phyloP scores from a whole-genome alignment of 2,888 invertebrate species.

The Ophraella communa region DNA sequence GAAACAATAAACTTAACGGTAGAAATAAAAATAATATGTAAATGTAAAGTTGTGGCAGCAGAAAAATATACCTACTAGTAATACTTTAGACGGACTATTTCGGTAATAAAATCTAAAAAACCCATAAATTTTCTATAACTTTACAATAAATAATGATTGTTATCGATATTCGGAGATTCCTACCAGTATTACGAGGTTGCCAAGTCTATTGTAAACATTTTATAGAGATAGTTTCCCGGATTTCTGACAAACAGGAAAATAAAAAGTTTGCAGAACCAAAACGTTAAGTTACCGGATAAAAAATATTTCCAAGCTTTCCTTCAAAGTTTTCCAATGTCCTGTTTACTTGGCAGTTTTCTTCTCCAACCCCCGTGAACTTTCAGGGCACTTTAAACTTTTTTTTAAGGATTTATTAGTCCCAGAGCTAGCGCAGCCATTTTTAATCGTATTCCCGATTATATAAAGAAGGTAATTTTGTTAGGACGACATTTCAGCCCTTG shows the following conservation, averaged over 20 bases:
- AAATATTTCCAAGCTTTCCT: constrained; percentile 37
- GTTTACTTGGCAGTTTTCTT: constrained; percentile 32
- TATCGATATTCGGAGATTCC: constrained; percentile 42
- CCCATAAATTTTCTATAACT: constrained; percentile 44
- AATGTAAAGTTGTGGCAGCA: not conserved
- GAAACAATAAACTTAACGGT: not conserved
- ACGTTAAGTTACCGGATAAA: constrained; percentile 40
- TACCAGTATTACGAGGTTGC: not conserved
- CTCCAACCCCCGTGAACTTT: constrained; percentile 35
- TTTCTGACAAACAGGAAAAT: constrained; percentile 50
- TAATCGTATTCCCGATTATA: too few relatives aligned
- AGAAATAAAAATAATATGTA: not conserved
- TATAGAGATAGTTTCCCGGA: not conserved
- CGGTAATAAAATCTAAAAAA: constrained; percentile 38
- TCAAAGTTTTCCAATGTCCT: constrained; percentile 43
- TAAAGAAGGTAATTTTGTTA: too few relatives aligned
- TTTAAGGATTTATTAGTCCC: constrained; percentile 29
- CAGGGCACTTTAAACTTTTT: constrained; percentile 39
- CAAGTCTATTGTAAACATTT: not conserved
- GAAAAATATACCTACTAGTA: too few relatives aligned
- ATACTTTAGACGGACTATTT: constrained; percentile 22
- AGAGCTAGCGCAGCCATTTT: too few relatives aligned
- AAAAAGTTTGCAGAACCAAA: constrained; percentile 44
- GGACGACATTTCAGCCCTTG: too few relatives aligned
- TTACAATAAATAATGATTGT: constrained; percentile 48